Percentiles rank a stretch among this genome's conserved stretches.
Evolutionary conservation across 2,113 vertebrate genomes (phyloP).

Genomic region (Dolichallabes microphthalmus): DNA sequence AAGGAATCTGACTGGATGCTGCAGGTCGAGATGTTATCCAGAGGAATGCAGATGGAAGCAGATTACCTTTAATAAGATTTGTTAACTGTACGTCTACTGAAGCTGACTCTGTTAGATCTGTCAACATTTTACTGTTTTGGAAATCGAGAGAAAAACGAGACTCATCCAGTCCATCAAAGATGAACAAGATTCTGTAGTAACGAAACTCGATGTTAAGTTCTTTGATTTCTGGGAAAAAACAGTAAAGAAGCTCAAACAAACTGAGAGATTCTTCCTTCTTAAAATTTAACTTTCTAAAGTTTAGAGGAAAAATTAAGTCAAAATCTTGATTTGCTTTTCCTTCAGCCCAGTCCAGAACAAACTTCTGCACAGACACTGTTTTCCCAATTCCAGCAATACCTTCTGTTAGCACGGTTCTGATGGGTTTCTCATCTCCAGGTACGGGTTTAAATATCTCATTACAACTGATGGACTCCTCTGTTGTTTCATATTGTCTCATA

Average conservation of each 20-base stretch:
- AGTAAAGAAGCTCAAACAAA: not conserved
- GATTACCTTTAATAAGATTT: slow-evolving; percentile 12
- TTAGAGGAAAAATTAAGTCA: not conserved
- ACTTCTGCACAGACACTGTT: slow-evolving; percentile 26
- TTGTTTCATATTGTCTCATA: slow-evolving; percentile 29
- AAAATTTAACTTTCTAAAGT: slow-evolving; percentile 8
- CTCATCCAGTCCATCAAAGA: slow-evolving; percentile 16
- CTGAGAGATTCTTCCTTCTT: not conserved
- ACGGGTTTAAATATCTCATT: slow-evolving; percentile 29
- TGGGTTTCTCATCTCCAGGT: not conserved
- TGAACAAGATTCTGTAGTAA: not conserved
- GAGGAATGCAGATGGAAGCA: slow-evolving; percentile 26
- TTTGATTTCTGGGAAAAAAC: slow-evolving; percentile 3
- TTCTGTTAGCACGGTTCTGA: slow-evolving; percentile 32
- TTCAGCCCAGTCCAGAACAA: slow-evolving; percentile 37
- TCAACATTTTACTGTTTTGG: not conserved
- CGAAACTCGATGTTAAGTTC: not conserved
- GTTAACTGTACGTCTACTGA: slow-evolving; percentile 19
- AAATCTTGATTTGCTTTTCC: slow-evolving; percentile 30
- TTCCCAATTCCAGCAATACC: slow-evolving; percentile 29
- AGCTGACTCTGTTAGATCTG: not conserved
- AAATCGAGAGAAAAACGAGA: not conserved
- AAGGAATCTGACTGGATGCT: slow-evolving; percentile 19
- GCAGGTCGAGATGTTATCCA: slow-evolving; percentile 32
- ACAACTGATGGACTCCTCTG: slow-evolving; percentile 22